A percentile compares a stretch with the other conserved stretches of the same genome.
phyloP scores from a whole-genome alignment of 2,888 invertebrate genomes.

The Coelopa pilipes region DNA sequence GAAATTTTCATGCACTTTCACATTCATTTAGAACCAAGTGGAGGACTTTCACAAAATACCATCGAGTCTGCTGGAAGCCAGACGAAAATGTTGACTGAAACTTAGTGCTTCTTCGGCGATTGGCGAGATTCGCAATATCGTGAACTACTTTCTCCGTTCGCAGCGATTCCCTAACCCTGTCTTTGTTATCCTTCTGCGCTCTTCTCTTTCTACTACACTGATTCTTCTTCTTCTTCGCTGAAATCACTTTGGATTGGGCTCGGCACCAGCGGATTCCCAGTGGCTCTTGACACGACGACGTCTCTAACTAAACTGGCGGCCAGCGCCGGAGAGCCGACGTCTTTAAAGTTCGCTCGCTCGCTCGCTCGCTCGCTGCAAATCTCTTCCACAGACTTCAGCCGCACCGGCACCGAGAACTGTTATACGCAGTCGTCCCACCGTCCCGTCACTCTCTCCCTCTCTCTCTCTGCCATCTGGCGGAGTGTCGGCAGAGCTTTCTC shows the following conservation, averaged over 20 bases:
- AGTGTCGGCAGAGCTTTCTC: not conserved
- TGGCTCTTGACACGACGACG: slow-evolving; percentile 54
- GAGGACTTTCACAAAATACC: too few relatives aligned
- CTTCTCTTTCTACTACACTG: not conserved
- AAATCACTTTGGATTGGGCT: slow-evolving; percentile 3
- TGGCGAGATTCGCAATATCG: too few relatives aligned
- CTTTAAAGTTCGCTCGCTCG: slow-evolving; percentile 57
- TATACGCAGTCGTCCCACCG: too few relatives aligned
- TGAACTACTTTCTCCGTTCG: too few relatives aligned
- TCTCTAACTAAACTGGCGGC: slow-evolving; percentile 60
- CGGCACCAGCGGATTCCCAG: slow-evolving; percentile 3
- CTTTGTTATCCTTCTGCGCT: too few relatives aligned
- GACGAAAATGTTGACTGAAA: not conserved
- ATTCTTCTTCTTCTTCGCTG: not conserved
- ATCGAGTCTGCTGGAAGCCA: not conserved
- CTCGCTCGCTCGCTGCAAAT: not conserved
- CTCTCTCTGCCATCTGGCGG: too few relatives aligned
- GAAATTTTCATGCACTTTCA: too few relatives aligned
- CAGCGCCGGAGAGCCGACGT: slow-evolving; percentile 53
- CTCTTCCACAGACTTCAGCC: not conserved
- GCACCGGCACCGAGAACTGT: not conserved
- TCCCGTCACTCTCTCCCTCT: too few relatives aligned
- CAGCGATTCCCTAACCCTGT: too few relatives aligned
- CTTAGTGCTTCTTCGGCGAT: not conserved
- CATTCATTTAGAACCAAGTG: too few relatives aligned